phyloP scores from a whole-genome alignment of 2,888 invertebrate genomes.

The Cremastobaeus sp. region DNA sequence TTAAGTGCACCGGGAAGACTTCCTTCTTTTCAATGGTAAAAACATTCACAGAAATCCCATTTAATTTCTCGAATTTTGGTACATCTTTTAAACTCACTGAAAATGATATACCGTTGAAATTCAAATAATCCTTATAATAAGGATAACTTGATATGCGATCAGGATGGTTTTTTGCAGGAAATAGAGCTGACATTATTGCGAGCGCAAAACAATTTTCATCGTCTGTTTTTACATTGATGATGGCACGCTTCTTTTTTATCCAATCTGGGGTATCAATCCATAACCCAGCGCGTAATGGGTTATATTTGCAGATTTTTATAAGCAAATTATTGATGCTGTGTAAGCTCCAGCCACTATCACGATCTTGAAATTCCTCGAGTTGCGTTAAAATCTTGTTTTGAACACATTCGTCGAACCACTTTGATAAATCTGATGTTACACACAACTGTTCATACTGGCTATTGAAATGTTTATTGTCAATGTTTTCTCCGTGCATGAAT shows the following conservation, averaged over 20 bases:
- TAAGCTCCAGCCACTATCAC: not conserved
- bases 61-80: slow-evolving; percentile 9
- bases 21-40: not conserved
- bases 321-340: not conserved
- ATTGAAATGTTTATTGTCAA: not conserved
- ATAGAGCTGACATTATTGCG: slow-evolving; percentile 15
- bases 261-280: not conserved
- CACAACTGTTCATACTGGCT: not conserved
- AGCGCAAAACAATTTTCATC: slow-evolving; percentile 1
- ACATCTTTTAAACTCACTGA: not conserved
- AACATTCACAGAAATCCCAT: slow-evolving; percentile 8
- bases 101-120: slow-evolving; percentile 6
- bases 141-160: not conserved
- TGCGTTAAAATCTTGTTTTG: not conserved
- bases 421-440: not conserved
- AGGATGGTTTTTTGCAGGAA: not conserved
- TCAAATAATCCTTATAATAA: not conserved
- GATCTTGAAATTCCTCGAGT: not conserved
- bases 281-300: not conserved
- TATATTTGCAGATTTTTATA: not conserved
- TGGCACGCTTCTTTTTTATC: slow-evolving; percentile 3
- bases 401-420: not conserved
- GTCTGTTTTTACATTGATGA: not conserved
- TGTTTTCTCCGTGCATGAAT: not conserved
- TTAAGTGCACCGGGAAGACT: slow-evolving; percentile 8